Percentiles rank a stretch among this genome's conserved stretches.
Evolutionary conservation across 1,140 invertebrate genomes (phyloP).

Genomic region (Heliconius congener): DNA sequence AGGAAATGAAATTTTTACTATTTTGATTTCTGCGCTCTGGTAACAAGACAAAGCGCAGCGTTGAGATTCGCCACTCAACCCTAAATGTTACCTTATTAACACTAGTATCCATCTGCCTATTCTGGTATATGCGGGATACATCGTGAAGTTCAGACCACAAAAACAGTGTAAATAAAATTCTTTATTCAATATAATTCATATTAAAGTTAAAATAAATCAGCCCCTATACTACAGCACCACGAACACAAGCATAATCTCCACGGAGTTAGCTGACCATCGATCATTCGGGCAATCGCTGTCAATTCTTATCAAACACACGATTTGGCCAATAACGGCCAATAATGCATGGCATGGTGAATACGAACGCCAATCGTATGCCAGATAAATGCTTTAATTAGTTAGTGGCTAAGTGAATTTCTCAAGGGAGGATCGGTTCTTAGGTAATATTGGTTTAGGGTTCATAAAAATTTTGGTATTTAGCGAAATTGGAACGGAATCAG

Average conservation of each 20-base stretch:
- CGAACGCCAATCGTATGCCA: conserved; percentile 27
- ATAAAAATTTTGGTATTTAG: background rate
- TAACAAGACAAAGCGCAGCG: too few relatives aligned
- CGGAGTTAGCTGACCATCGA: conserved; percentile 23
- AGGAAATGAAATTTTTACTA: too few relatives aligned
- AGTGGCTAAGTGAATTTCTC: conserved; percentile 27
- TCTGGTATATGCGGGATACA: too few relatives aligned
- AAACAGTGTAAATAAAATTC: too few relatives aligned
- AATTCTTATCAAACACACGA: conserved; percentile 34
- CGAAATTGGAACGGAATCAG: too few relatives aligned
- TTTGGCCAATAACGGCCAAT: conserved; percentile 26
- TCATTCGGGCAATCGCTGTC: conserved; percentile 32
- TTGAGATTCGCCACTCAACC: too few relatives aligned
- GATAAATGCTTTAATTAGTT: conserved; percentile 34
- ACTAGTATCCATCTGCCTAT: too few relatives aligned
- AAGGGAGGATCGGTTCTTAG: background rate
- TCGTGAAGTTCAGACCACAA: too few relatives aligned
- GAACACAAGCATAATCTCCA: conserved; percentile 10
- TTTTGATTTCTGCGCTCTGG: too few relatives aligned
- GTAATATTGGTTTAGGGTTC: background rate
- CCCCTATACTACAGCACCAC: background rate
- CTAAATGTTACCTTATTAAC: too few relatives aligned
- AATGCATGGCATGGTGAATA: conserved; percentile 26
- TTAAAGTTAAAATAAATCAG: background rate
- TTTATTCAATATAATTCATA: too few relatives aligned